These are phyloP conservation scores for Pseudococcus viburni DNA, from an alignment of 2,888 invertebrate genomes.

Conservation along the genomic window DNA sequence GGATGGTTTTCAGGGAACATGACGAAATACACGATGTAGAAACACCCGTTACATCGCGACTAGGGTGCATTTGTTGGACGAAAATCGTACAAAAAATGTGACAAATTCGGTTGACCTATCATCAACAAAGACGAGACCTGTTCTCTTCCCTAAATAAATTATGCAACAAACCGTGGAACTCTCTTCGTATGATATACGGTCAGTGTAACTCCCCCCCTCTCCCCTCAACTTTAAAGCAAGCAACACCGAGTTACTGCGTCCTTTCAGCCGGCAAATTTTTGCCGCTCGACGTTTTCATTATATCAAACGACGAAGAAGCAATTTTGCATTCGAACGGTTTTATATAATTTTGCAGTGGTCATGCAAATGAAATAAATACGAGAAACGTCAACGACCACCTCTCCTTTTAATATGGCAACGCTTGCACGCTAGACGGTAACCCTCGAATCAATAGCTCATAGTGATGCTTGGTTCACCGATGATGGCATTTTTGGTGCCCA, in stretches of 20 bases:
- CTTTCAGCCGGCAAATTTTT: conserved; percentile 22
- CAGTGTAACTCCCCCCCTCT: neutral
- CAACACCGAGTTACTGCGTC: neutral
- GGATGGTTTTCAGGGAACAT: neutral
- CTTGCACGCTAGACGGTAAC: neutral
- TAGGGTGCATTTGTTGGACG: neutral
- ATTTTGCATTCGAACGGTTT: conserved; percentile 40
- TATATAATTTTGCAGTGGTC: conserved; percentile 17
- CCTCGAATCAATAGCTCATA: conserved; percentile 14
- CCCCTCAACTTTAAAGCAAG: neutral
- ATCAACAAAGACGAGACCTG: conserved; percentile 11
- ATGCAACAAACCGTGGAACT: neutral
- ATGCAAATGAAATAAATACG: conserved; percentile 42
- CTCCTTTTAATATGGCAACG: neutral
- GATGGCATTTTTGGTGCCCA: neutral
- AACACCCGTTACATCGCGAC: neutral
- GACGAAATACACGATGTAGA: neutral
- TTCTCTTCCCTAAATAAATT: conserved; percentile 37
- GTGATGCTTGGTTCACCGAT: neutral
- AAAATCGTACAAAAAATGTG: conserved; percentile 15
- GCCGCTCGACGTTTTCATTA: conserved; percentile 12
- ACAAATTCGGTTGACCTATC: conserved; percentile 39
- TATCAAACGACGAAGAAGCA: conserved; percentile 28
- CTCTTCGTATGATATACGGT: neutral
- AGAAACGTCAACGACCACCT: conserved; percentile 32